These are phyloP conservation scores for Hydrotaea cyrtoneurina DNA, from an alignment of 2,888 invertebrate species.

Conservation along the genomic window DNA sequence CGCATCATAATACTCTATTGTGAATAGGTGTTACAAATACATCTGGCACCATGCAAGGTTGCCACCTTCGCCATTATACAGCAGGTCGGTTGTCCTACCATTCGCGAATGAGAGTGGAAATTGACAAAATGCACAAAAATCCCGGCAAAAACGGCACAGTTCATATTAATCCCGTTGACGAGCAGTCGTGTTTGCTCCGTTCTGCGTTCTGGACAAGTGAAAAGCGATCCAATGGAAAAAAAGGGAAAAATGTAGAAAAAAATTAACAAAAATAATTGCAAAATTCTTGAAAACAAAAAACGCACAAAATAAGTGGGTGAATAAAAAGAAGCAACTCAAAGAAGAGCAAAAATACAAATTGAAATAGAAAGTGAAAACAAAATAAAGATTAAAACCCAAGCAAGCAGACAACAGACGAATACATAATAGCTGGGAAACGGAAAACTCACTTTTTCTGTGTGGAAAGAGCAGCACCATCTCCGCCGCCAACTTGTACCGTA, in stretches of 20 bases:
- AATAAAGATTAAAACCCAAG: conserved; percentile 56
- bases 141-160: conserved; percentile 67
- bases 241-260: conserved; percentile 55
- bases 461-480: conserved; percentile 49
- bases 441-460: conserved; percentile 42
- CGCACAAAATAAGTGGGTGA: conserved; percentile 66
- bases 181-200: conserved; percentile 53
- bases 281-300: conserved; percentile 46
- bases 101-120: conserved; percentile 57
- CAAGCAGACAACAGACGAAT: conserved; percentile 46
- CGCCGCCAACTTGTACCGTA: conserved; percentile 8
- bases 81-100: neutral
- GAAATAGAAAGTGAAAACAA: conserved; percentile 45
- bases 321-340: conserved; percentile 54
- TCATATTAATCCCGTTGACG: conserved; percentile 66
- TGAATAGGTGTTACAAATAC: neutral
- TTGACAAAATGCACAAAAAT: conserved; percentile 47
- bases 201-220: conserved; percentile 38
- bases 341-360: conserved; percentile 35
- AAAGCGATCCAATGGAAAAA: conserved; percentile 46
- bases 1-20: too few species aligned
- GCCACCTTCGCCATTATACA: too few species aligned
- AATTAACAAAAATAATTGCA: conserved; percentile 44
- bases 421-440: conserved; percentile 62
- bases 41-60: too few species aligned